Base-by-base conservation (phyloP, 2,888 invertebrate genomes). In the Lasioglossum lativentre region DNA sequence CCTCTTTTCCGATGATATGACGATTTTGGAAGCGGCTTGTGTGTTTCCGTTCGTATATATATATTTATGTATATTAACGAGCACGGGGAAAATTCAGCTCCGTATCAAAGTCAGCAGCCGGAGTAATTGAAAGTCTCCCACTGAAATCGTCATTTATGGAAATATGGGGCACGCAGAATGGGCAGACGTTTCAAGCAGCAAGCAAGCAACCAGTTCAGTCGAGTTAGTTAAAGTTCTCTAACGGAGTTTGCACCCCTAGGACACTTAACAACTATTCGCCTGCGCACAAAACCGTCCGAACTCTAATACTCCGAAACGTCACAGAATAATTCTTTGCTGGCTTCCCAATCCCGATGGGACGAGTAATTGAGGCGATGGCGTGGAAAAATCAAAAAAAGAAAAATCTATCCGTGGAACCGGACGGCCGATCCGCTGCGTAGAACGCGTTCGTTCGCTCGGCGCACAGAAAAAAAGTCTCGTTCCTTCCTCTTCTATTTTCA, bases 201-300 rank as follows among this genome's bases (percentile, higher is more conserved):
- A 70, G 76, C 66, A 76, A 47, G 34, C 66, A 27, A 59, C 59
- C 59, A 8, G 66, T 47, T 68, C 68, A 3, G 30, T 19, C 8
- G 47, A 68, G 68, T 68, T 52, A n/a, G 34, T 16, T n/a, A 38
- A 76, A 76, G 66, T 68, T 77, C 38, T 38, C 68, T 5, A n/a
- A n/a, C 47, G 76, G 76, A 70, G 66, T 68, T 68, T 66, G n/a
- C 52, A 68, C 45, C 68, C 19, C n/a, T 38, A 47, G 38, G 47
- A 66, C 47, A 38, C 68, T 38, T 47, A 52, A 77, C 47, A n/a
- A 34, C 68, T 77, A 45, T 77, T 77, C 66, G 38, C n/a, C 66
- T 23, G 45, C 45, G 27, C 47, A 10, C n/a, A 14, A 66, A 68
- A 47, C 47, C 10, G 23, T 27, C 38, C 38, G 68, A 38, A 23